A percentile compares a stretch with the other conserved stretches of the same genome.
Evolutionary conservation across 2,888 invertebrate genomes (phyloP).

Genomic region (Aspidapion aeneum): DNA sequence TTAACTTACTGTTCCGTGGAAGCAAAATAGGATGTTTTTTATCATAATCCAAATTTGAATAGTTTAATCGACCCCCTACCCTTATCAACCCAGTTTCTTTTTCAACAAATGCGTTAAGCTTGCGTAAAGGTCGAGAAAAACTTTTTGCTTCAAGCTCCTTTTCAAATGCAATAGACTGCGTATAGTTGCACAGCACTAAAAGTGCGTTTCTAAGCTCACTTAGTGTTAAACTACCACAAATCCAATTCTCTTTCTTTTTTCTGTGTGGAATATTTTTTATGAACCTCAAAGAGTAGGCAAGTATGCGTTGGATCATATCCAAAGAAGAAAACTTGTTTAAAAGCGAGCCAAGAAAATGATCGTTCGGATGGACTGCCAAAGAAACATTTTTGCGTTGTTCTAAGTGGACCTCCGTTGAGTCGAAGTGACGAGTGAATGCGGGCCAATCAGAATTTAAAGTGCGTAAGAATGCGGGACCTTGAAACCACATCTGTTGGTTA

Average conservation of each 20-base stretch:
- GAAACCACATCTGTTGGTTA: background rate
- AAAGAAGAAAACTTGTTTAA: background rate
- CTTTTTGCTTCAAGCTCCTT: background rate
- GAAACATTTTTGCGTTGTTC: background rate
- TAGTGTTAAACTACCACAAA: background rate
- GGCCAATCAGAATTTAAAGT: background rate
- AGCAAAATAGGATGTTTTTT: background rate
- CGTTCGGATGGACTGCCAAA: background rate
- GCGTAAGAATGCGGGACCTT: too few species aligned
- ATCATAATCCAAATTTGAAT: background rate
- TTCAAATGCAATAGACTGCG: background rate
- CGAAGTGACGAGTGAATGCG: background rate
- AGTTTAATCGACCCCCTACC: background rate
- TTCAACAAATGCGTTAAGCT: background rate
- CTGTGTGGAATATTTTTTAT: background rate
- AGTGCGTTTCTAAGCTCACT: background rate
- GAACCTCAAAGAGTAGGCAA: background rate
- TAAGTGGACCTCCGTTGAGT: background rate
- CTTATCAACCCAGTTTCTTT: background rate
- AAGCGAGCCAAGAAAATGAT: background rate
- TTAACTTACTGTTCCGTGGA: background rate
- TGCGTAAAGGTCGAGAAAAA: background rate
- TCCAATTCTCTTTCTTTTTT: background rate
- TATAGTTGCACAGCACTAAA: background rate
- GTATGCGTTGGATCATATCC: background rate